Evolutionary conservation across 2,888 invertebrate species (phyloP).

Genomic region (Tiphia femorata): DNA sequence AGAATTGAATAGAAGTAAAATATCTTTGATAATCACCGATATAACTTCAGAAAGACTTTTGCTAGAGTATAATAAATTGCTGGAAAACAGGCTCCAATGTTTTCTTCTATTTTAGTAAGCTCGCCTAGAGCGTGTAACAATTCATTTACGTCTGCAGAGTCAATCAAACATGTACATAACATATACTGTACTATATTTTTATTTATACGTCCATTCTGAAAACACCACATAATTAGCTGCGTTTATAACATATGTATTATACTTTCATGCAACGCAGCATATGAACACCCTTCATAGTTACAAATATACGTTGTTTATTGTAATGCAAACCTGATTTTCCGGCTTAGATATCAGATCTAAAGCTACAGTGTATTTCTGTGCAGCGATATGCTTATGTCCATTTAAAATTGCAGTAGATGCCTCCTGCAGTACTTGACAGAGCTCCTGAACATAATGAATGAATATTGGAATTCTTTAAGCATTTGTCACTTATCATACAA

Average conservation of each 20-base stretch:
- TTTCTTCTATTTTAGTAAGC: conserved; percentile 34
- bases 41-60: conserved; percentile 45
- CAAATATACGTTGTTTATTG: no score
- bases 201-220: conserved; percentile 20
- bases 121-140: conserved; percentile 36
- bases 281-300: no score
- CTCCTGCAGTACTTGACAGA: neutral
- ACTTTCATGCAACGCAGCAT: no score
- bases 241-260: no score
- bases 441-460: no score
- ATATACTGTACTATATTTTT: conserved; percentile 38
- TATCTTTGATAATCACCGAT: conserved; percentile 45
- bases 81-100: conserved; percentile 36
- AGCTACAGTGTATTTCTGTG: conserved; percentile 21
- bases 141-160: conserved; percentile 34
- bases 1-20: no score
- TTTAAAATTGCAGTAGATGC: conserved; percentile 19
- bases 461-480: no score
- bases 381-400: conserved; percentile 19
- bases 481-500: no score
- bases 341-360: conserved; percentile 3
- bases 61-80: conserved; percentile 44
- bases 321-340: no score
- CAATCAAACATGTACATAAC: conserved; percentile 29
- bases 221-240: no score